Evolutionary conservation across 2,888 invertebrate species (phyloP).

Genomic region (Agrilus biguttatus): DNA sequence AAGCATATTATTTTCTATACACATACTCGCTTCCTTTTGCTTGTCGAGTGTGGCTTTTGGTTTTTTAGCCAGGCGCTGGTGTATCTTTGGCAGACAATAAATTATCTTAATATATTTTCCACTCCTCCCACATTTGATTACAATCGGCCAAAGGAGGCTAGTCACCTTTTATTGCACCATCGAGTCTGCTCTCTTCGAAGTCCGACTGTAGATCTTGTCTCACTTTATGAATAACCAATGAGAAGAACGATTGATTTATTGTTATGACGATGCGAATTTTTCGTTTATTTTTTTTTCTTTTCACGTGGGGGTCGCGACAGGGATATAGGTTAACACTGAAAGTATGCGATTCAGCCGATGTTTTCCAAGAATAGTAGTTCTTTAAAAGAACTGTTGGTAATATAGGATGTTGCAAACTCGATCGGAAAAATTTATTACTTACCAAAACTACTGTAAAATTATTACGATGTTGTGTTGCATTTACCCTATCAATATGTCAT

Average conservation of each 20-base stretch:
- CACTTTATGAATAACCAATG: constrained; percentile 20
- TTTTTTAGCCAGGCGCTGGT: constrained; percentile 2
- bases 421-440: too few relatives aligned
- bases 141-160: constrained; percentile 9
- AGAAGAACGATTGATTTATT: constrained; percentile 11
- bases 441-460: too few relatives aligned
- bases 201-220: constrained; percentile 15
- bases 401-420: too few relatives aligned
- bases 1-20: constrained; percentile 15
- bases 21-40: constrained; percentile 9
- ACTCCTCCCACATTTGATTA: constrained; percentile 17
- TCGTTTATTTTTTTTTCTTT: neutral
- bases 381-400: too few relatives aligned
- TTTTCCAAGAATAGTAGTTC: too few relatives aligned
- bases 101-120: constrained; percentile 17
- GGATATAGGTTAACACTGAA: neutral
- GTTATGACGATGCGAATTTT: too few relatives aligned
- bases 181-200: constrained; percentile 1
- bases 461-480: too few relatives aligned
- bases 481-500: too few relatives aligned
- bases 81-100: constrained; percentile 15
- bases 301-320: neutral
- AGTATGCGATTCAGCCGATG: too few relatives aligned
- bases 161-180: neutral
- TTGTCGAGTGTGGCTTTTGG: constrained; percentile 6